Percentiles rank a stretch among this genome's conserved stretches.
phyloP scores from a whole-genome alignment of 2,113 vertebrate genomes.

The Ptyas mucosa region DNA sequence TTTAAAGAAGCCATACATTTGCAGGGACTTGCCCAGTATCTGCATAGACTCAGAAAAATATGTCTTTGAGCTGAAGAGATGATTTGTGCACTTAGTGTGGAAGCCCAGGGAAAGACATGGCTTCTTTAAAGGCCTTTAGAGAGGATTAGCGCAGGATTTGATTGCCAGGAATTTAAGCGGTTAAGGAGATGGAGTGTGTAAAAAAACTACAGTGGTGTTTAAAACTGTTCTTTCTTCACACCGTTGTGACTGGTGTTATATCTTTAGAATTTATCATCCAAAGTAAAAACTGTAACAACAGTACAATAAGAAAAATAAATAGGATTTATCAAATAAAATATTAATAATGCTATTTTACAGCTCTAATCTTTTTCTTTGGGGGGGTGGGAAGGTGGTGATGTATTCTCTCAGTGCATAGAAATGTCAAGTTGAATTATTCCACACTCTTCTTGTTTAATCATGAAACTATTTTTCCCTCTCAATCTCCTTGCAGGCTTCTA shows the following conservation, averaged over 20 bases:
- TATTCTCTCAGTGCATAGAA: constrained; percentile 3
- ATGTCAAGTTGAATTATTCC: background rate
- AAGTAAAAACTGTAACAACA: background rate
- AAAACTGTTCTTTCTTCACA: background rate
- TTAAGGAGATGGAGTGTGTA: background rate
- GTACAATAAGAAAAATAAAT: background rate
- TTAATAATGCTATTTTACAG: background rate
- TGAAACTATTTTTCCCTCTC: background rate
- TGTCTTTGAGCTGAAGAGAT: background rate
- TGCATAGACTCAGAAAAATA: background rate
- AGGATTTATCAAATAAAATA: background rate
- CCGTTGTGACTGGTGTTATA: background rate
- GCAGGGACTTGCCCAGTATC: background rate
- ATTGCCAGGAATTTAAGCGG: background rate
- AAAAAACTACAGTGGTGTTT: background rate
- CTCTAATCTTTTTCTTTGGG: background rate
- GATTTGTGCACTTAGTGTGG: background rate
- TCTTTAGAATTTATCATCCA: background rate
- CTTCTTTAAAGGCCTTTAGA: background rate
- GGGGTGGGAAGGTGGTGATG: background rate
- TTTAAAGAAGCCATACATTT: background rate
- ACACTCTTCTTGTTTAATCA: background rate
- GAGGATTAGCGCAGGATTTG: background rate
- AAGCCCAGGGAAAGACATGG: background rate
- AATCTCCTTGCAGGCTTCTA: constrained; percentile 75